A percentile compares a stretch with the other conserved stretches of the same genome.
Conservation (phyloP, 92 coral and sea anemone genomes). For the Meandrina meandrites region DNA sequence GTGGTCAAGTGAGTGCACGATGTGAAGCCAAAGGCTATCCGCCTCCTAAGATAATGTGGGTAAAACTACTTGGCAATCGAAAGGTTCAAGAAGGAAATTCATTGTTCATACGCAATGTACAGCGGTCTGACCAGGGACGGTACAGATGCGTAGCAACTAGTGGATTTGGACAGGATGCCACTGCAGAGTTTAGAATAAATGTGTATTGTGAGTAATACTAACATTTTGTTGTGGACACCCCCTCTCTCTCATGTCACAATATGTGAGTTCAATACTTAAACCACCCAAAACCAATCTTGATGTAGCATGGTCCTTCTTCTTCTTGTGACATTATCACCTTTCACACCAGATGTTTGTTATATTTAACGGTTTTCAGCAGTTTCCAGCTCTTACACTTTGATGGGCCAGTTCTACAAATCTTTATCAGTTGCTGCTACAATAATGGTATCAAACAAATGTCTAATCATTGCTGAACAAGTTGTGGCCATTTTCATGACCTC, state of each 20-base stretch:
- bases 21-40: conserved; percentile 89
- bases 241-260: background rate
- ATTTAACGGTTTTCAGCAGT: no score
- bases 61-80: conserved; percentile 57
- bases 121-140: conserved; percentile 68
- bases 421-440: no score
- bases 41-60: conserved; percentile 77
- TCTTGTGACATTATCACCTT: no score
- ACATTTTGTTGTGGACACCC: background rate
- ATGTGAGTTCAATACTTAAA: background rate
- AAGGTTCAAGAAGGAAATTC: conserved; percentile 51
- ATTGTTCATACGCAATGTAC: conserved; percentile 46
- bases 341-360: no score
- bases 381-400: no score
- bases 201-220: conserved; percentile 79
- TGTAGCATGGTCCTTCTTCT: no score
- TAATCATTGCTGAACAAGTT: no score
- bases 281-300: no score
- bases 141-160: conserved; percentile 85
- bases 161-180: conserved; percentile 60
- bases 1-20: conserved; percentile 42
- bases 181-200: conserved; percentile 52
- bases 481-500: no score
- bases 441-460: no score
- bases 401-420: no score